These are phyloP conservation scores for Diglossa brunneiventris DNA, from an alignment of 2,113 vertebrate genomes.

Conservation along the genomic window DNA sequence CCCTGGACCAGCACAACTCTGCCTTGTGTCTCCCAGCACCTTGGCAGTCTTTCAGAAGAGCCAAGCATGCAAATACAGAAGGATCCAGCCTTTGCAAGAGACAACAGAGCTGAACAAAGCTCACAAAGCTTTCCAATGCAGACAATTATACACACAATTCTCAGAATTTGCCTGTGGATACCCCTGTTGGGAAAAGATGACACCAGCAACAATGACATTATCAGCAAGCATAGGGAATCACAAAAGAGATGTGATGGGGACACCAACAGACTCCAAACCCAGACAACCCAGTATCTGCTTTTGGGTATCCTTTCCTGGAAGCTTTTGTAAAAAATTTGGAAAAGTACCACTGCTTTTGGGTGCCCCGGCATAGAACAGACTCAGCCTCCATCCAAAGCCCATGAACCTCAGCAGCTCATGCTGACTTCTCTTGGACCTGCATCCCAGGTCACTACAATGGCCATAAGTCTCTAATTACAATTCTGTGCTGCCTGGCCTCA, in stretches of 20 bases:
- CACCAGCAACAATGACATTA: not conserved
- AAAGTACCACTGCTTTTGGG: not conserved
- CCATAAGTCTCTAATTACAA: not conserved
- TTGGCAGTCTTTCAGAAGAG: rapidly evolving
- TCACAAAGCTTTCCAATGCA: not conserved
- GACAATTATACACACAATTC: not conserved
- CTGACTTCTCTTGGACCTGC: not conserved
- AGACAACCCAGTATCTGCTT: not conserved
- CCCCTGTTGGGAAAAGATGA: not conserved
- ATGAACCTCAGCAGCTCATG: not conserved
- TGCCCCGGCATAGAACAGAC: not conserved
- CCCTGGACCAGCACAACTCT: not conserved
- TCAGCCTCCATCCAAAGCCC: not conserved
- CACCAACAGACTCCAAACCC: not conserved
- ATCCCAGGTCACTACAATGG: not conserved
- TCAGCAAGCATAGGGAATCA: not conserved
- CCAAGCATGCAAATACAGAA: not conserved
- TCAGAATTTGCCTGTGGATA: not conserved
- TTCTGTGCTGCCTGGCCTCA: not conserved
- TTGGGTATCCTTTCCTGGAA: not conserved
- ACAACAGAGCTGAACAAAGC: not conserved
- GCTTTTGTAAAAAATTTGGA: not conserved
- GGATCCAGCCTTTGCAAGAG: not conserved
- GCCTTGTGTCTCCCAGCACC: not conserved
- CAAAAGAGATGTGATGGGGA: not conserved